Evolutionary conservation across 2,888 invertebrate genomes (phyloP).

Genomic region (Philereme transversata): DNA sequence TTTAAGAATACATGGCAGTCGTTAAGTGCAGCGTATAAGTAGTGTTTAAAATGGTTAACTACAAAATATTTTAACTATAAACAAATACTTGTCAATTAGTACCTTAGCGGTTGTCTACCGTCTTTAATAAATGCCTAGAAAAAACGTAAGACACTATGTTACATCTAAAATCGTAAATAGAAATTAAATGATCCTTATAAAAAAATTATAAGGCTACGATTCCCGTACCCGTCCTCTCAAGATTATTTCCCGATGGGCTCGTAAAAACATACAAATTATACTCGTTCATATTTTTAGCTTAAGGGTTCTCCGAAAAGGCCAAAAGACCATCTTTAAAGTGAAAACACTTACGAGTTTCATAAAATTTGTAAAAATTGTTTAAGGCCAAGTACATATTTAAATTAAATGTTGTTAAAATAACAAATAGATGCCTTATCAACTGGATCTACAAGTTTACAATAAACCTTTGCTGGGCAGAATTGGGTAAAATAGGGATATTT

Average conservation of each 20-base stretch:
- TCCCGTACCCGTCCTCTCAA: constrained; percentile 33
- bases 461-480: too few species aligned
- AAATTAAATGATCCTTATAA: constrained; percentile 14
- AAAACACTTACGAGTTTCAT: too few species aligned
- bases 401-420: too few species aligned
- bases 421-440: too few species aligned
- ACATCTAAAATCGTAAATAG: constrained; percentile 8
- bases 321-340: constrained; percentile 14
- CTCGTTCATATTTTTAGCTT: constrained; percentile 31
- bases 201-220: constrained; percentile 24
- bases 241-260: constrained; percentile 46
- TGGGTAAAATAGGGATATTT: background rate
- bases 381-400: too few species aligned
- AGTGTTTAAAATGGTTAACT: too few species aligned
- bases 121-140: too few species aligned
- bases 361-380: too few species aligned
- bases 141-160: background rate
- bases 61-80: too few species aligned
- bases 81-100: too few species aligned
- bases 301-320: constrained; percentile 16
- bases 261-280: constrained; percentile 40
- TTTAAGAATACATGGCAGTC: background rate
- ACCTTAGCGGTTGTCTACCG: too few species aligned
- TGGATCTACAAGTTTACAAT: too few species aligned
- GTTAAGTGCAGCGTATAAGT: background rate